A percentile compares a stretch with the other conserved stretches of the same genome.
phyloP scores from a whole-genome alignment of 2,113 vertebrate species.

The Holacanthus passer region DNA sequence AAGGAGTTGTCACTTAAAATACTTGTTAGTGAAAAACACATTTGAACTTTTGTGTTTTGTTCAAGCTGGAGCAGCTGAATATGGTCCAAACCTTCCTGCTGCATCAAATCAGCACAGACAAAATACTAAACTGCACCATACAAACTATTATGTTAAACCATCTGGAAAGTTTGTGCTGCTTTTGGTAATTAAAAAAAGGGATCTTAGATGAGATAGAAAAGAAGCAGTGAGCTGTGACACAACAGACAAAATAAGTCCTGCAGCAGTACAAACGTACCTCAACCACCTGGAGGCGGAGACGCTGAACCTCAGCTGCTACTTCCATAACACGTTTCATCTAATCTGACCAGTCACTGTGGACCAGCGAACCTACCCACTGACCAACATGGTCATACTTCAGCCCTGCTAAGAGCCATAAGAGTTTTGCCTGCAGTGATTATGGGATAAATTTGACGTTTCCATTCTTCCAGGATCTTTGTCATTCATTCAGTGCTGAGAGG shows the following conservation, averaged over 20 bases:
- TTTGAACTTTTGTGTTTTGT: neutral
- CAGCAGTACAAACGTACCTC: neutral
- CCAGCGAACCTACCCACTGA: too few species aligned
- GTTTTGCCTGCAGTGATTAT: too few species aligned
- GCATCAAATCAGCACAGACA: conserved; percentile 19
- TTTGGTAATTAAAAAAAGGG: neutral
- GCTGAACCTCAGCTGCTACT: too few species aligned
- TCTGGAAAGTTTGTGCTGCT: neutral
- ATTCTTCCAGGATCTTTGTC: too few species aligned
- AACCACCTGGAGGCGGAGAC: neutral
- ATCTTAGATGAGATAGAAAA: neutral
- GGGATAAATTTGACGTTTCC: too few species aligned
- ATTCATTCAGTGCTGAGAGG: too few species aligned
- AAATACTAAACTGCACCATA: neutral
- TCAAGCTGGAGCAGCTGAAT: neutral
- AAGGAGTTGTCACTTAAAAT: neutral
- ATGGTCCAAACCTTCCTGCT: neutral
- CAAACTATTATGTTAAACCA: neutral
- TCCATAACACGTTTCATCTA: too few species aligned
- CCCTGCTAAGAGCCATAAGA: too few species aligned
- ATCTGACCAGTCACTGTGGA: too few species aligned
- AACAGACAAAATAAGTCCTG: neutral
- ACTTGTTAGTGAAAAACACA: neutral
- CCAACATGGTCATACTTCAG: too few species aligned
- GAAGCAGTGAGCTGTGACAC: neutral